Evolutionary conservation across 2,888 invertebrate species (phyloP), one percentile per base, ranked within the genome.

Genomic region (Caenorhabditis afra): DNA sequence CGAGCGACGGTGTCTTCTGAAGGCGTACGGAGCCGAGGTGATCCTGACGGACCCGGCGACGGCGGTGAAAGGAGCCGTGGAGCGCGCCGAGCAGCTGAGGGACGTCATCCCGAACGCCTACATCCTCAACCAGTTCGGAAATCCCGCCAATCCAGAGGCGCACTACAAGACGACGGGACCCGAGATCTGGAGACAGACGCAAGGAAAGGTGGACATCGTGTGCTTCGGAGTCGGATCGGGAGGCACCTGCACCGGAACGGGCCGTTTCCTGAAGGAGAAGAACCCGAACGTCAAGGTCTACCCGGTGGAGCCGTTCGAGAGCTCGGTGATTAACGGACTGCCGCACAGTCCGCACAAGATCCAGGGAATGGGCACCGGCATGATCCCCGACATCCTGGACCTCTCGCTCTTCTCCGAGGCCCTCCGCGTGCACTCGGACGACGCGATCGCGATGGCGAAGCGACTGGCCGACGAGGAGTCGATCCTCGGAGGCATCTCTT

Each of bases 91-190:
- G 37, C 80, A 85, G 41, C 73, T 87, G 11, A 52, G 71, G 10
- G 80, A 79, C 10, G 71, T 50, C 12, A 87, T 87, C 55, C 87
- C 87, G 10, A 83, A 87, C 57, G 65, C 81, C 11, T 81, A 83
- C 67, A 79, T 86, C n/a, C 68, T 85, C 18, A 73, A 82, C 29
- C 87, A 87, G 75, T 88, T 86, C 76, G 81, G 65, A 10, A 88
- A 89, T 62, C 84, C 85, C 0, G 83, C 85, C 39, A 90, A 90
- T 62, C 87, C 88, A 14, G 81, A 82, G 49, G 86, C 86, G 39
- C 90, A 90, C 75, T 88, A 90, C 57, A 79, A 83, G 16, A 88
- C 88, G 1, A 90, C 90, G 2, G 90, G 89, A 10, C 89, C 88
- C 5, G 90, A 90, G 82, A 90, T 90, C 64, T 90, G 88, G 87